Percentiles rank a stretch among this genome's conserved stretches.
Conservation (phyloP, 2,797 vertebrate genomes). For the Kryptolebias ocellatus region DNA sequence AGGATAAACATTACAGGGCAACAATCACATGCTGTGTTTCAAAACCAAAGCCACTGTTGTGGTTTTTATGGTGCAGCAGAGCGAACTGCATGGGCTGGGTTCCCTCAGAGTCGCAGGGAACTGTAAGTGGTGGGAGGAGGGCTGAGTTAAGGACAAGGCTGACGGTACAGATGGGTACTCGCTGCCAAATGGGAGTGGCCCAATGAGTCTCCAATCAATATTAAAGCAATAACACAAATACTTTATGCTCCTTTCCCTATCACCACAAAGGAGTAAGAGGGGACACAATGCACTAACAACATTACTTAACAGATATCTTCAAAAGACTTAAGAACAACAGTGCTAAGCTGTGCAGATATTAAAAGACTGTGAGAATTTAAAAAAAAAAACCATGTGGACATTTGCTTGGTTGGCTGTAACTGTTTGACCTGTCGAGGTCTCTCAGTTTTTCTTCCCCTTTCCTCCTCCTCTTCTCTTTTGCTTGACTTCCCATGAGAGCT, state of each 20-base stretch:
- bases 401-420: conserved; percentile 45
- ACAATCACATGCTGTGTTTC: conserved; percentile 45
- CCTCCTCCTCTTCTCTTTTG: conserved; percentile 63
- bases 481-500: conserved; percentile 72
- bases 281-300: no score
- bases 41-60: conserved; percentile 62
- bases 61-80: conserved; percentile 32
- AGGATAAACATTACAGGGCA: conserved; percentile 48
- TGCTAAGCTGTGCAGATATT: background rate
- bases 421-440: conserved; percentile 36
- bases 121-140: conserved; percentile 6
- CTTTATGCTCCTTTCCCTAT: conserved; percentile 17
- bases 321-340: conserved; percentile 15
- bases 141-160: conserved; percentile 39
- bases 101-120: conserved; percentile 32
- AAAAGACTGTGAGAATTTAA: conserved; percentile 38
- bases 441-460: conserved; percentile 16
- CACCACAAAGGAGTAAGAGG: conserved; percentile 7
- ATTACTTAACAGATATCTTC: no score
- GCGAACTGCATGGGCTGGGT: conserved; percentile 57
- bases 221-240: conserved; percentile 14
- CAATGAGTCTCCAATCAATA: conserved; percentile 33
- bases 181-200: conserved; percentile 54
- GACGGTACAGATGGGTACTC: conserved; percentile 31
- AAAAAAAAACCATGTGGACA: conserved; percentile 37